Base-by-base conservation (phyloP, 2,113 vertebrate genomes). In the Cebidichthys violaceus region DNA sequence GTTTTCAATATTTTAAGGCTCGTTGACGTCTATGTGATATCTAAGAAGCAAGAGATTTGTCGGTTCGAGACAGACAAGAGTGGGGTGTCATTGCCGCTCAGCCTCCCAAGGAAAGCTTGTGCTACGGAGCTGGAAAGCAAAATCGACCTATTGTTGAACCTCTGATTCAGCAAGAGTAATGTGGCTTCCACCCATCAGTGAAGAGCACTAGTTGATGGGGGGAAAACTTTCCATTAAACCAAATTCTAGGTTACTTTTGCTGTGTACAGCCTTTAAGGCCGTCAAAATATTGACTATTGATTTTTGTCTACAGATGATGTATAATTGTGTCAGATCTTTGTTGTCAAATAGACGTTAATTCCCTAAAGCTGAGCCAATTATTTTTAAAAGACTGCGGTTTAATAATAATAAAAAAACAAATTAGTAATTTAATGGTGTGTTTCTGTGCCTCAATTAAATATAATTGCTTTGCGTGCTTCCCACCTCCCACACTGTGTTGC, bases 381-480 rank as follows among this genome's bases (percentile, higher is more conserved):
- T 89, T 82, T 82, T 82, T 8, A 50, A 66, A 75, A 74, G 50
- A 68, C 27, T 62, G 72, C 20, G 22, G 71, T 84, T 83, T 77
- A 10, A 43, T 81, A 68, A 62, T 31, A 67, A 59, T 27, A 33
- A 57, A 47, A 52, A 75, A 81, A 39, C 45, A 76, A 83, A 91
- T 86, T 61, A 83, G 81, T 89, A 59, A 90, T 89, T 91, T 89
- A 88, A 90, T 86, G 82, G 64, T 85, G 60, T 82, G 76, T 73
- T 88, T 86, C 84, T 87, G 69, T 75, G 69, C 86, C 75, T 92
- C 87, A 91, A 91, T 92, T 91, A 90, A 87, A 85, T 85, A 82
- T 94, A 92, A 93, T 94, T 93, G 90, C 82, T 72, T 52, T 75
- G 82, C 74, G 64, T 70, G 86, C 86, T 79, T 88, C 84, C 84